Base-by-base conservation (phyloP, 1,140 invertebrate species). In the Drosophila bocqueti region DNA sequence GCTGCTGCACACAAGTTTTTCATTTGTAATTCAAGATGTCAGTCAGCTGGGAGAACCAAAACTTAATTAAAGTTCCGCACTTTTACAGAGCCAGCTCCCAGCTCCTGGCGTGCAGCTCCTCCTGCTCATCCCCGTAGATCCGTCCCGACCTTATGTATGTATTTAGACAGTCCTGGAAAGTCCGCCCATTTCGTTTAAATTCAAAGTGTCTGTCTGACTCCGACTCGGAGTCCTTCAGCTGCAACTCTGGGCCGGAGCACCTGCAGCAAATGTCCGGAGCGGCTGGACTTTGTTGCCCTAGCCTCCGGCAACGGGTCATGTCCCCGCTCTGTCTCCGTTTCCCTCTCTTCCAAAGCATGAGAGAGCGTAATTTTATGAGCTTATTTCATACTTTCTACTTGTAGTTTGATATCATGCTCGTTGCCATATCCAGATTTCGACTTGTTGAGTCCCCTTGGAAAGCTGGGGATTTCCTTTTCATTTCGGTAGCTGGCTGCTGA, bases 1-100 rank as follows among this genome's bases (percentile, higher is more conserved):
- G 63, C 73, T 59, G 63, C 68, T 82, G 81, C 84, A 87, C 79
- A 85, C 86, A 91, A 90, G 82, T 90, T 90, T 91, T 90, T 90
- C 86, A 90, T 90, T 90, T 90, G 86, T 90, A 90, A 90, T 90
- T 90, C 86, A 90, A 91, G 86, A 86, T 90, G 86, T 90, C 86
- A 90, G 86, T 90, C 86, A 91, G 86, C 73, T 90, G 86, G 82
- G 86, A 90, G 83, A 82, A 86, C 86, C 86, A 89, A 89, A 90
- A 90, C 86, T 90, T 90, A 90, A 90, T 90, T 90, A 90, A 90
- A 90, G 86, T 90, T 90, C 76, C 79, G 85, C 85, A 90, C 85
- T 84, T 83, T 82, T 83, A 68, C 81, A 69, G 64, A 76, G 60
- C 47, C 76, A 74, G 47, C 62, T 47, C 38, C 43, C 38, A 42